Conservation (phyloP, 2,888 invertebrate genomes). For the Carterocephalus palaemon region DNA sequence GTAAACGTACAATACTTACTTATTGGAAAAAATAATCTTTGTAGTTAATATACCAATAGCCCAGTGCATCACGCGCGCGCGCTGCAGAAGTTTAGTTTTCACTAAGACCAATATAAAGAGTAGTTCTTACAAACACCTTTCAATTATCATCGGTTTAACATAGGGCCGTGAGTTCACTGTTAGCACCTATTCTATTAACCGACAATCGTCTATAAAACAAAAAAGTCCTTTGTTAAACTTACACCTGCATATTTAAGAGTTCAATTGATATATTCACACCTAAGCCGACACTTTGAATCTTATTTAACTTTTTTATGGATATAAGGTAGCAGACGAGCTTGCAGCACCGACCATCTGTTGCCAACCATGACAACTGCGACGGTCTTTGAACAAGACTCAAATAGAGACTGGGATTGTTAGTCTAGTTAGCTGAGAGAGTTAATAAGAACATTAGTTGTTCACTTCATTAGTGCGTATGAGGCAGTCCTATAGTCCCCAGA, state of each 20-base stretch:
- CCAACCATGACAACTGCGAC: too few species aligned
- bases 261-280: constrained; percentile 42
- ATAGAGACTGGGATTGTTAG: too few species aligned
- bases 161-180: constrained; percentile 35
- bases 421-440: too few species aligned
- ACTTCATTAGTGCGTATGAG: too few species aligned
- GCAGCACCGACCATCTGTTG: too few species aligned
- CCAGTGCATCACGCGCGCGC: too few species aligned
- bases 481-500: too few species aligned
- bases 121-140: constrained; percentile 33
- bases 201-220: constrained; percentile 38
- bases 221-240: constrained; percentile 37
- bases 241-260: constrained; percentile 34
- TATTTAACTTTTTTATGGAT: constrained; percentile 19
- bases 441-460: too few species aligned
- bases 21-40: too few species aligned
- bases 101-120: constrained; percentile 16
- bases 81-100: constrained; percentile 3
- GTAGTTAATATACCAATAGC: too few species aligned
- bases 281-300: constrained; percentile 24
- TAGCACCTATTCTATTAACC: constrained; percentile 41
- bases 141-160: constrained; percentile 40
- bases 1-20: too few species aligned
- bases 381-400: too few species aligned
- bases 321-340: constrained; percentile 4